Evolutionary conservation across 2,113 vertebrate species (phyloP).

Genomic region (Malurus elegans): DNA sequence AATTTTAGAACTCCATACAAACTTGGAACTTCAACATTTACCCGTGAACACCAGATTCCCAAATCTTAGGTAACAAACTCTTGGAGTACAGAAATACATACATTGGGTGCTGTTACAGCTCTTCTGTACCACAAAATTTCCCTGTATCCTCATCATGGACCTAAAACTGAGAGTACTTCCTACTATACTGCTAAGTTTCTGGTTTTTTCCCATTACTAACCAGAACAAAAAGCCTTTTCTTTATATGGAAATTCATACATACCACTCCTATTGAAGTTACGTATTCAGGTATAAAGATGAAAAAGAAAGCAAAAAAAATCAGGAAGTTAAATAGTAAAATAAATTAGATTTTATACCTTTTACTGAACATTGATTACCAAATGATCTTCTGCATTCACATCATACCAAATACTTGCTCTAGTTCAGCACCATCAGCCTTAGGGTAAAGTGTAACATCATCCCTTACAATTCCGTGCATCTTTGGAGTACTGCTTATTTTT

Average conservation of each 20-base stretch:
- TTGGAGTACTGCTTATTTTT: not conserved
- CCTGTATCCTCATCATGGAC: not conserved
- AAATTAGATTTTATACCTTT: not conserved
- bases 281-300: not conserved
- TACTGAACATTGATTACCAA: not conserved
- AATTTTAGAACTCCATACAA: not conserved
- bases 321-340: not conserved
- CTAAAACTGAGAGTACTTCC: not conserved
- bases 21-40: not conserved
- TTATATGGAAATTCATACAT: not conserved
- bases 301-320: not conserved
- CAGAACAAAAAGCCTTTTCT: not conserved
- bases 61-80: not conserved
- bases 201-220: not conserved
- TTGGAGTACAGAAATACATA: not conserved
- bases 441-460: not conserved
- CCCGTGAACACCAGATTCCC: not conserved
- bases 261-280: not conserved
- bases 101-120: not conserved
- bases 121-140: not conserved
- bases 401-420: conserved; percentile 38
- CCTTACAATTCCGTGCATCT: not conserved
- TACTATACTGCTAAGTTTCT: not conserved
- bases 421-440: not conserved
- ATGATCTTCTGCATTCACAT: not conserved